Percentiles rank a stretch among this genome's conserved stretches.
phyloP scores from a whole-genome alignment of 2,113 vertebrate genomes.

The Dasyurus viverrinus region DNA sequence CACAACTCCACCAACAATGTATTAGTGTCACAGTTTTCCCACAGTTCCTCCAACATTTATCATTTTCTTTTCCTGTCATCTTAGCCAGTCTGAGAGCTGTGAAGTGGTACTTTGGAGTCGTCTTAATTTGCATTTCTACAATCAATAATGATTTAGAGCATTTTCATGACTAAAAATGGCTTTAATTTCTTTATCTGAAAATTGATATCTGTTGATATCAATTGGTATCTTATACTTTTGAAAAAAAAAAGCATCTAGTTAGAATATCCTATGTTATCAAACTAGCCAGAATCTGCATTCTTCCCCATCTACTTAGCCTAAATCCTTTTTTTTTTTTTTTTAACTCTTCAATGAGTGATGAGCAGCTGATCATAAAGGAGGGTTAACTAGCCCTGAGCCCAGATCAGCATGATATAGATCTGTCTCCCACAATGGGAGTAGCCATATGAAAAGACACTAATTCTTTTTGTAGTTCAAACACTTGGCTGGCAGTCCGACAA shows the following conservation, averaged over 20 bases:
- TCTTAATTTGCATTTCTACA: no score
- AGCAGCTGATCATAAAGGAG: not conserved
- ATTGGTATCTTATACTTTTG: not conserved
- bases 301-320: not conserved
- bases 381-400: not conserved
- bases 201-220: no score
- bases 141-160: no score
- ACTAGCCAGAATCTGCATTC: not conserved
- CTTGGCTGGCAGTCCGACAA: not conserved
- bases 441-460: not conserved
- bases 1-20: no score
- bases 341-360: not conserved
- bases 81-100: no score
- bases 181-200: no score
- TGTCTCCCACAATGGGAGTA: not conserved
- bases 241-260: not conserved
- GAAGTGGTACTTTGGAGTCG: no score
- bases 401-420: not conserved
- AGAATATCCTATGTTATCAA: not conserved
- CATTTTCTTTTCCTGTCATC: no score
- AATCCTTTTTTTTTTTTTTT: not conserved
- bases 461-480: not conserved
- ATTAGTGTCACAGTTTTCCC: no score
- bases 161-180: no score
- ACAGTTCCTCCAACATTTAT: no score